Percentiles rank a stretch among this genome's conserved stretches.
Conservation (phyloP, 2,113 vertebrate species). For the Gobio gobio region DNA sequence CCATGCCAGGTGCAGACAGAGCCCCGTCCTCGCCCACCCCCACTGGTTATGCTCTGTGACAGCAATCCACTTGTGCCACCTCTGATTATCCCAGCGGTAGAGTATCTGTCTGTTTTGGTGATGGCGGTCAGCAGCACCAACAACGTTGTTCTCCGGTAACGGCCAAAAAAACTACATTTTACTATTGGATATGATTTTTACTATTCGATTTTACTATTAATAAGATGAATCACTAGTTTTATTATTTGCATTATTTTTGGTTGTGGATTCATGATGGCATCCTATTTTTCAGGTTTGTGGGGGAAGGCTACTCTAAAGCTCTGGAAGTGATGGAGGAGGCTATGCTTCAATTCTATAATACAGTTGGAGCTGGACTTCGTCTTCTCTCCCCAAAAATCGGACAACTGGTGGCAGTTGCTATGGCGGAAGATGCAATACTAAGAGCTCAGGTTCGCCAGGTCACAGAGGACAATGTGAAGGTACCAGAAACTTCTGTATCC, state of each 20-base stretch:
- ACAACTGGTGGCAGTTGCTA: slow-evolving; percentile 83
- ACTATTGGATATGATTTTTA: neutral
- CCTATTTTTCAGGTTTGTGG: slow-evolving; percentile 82
- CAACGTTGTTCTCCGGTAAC: slow-evolving; percentile 84
- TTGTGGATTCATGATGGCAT: neutral
- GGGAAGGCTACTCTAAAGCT: slow-evolving; percentile 85
- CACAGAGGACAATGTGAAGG: slow-evolving; percentile 81
- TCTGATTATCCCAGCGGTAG: slow-evolving; percentile 78
- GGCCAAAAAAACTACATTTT: neutral
- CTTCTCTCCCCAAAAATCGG: slow-evolving; percentile 71
- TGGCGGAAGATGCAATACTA: slow-evolving; percentile 82
- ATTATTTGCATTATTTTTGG: neutral
- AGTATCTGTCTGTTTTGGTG: slow-evolving; percentile 86
- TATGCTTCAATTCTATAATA: slow-evolving; percentile 84
- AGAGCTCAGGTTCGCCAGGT: slow-evolving; percentile 83
- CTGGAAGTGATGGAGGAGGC: slow-evolving; percentile 89
- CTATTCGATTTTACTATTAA: neutral
- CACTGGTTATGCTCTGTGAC: slow-evolving; percentile 50
- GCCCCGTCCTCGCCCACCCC: slow-evolving; percentile 49
- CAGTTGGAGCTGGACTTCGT: slow-evolving; percentile 47
- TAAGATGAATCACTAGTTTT: neutral
- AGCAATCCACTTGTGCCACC: slow-evolving; percentile 67
- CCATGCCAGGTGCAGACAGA: slow-evolving; percentile 61
- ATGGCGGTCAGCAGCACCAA: slow-evolving; percentile 82
- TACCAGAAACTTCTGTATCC: slow-evolving; percentile 60